These are phyloP conservation scores for Cylindroiulus punctatus DNA, from an alignment of 2,888 invertebrate species.

Conservation along the genomic window DNA sequence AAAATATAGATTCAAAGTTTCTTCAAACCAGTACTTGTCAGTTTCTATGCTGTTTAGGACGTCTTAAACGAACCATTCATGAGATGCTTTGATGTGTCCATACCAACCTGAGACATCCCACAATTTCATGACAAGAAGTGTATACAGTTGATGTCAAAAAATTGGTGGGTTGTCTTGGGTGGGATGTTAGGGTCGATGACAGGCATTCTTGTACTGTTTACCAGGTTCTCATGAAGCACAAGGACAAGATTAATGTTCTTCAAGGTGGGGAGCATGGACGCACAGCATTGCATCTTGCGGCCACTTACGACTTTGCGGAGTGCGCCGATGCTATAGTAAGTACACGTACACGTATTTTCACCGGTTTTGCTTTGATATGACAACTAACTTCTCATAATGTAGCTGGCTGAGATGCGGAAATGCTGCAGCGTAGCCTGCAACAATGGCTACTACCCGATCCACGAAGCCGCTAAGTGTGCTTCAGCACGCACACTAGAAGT, in stretches of 20 bases:
- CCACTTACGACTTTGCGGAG: slow-evolving; percentile 83
- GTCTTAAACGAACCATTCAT: too few relatives aligned
- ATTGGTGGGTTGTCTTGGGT: too few relatives aligned
- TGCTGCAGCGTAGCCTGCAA: slow-evolving; percentile 82
- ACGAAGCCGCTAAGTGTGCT: slow-evolving; percentile 89
- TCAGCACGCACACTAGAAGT: slow-evolving; percentile 86
- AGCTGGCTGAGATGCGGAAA: slow-evolving; percentile 84
- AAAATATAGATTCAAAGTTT: too few relatives aligned
- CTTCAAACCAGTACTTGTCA: too few relatives aligned
- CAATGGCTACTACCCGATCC: slow-evolving; percentile 90
- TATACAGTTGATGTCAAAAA: too few relatives aligned
- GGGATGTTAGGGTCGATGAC: too few relatives aligned
- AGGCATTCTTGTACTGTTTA: too few relatives aligned
- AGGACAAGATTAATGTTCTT: slow-evolving; percentile 76
- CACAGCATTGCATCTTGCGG: slow-evolving; percentile 84
- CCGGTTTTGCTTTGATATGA: neutral
- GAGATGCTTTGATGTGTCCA: too few relatives aligned
- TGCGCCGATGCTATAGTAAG: slow-evolving; percentile 82
- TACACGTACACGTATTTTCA: too few relatives aligned
- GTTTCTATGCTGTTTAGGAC: too few relatives aligned
- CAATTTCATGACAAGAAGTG: too few relatives aligned
- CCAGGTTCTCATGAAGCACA: slow-evolving; percentile 74
- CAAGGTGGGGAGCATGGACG: slow-evolving; percentile 82
- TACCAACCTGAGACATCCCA: too few relatives aligned
- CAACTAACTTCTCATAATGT: slow-evolving; percentile 60